Evolutionary conservation across 1,140 invertebrate genomes (phyloP), one percentile per base, ranked within the genome.

Genomic region (Dryas iulia): DNA sequence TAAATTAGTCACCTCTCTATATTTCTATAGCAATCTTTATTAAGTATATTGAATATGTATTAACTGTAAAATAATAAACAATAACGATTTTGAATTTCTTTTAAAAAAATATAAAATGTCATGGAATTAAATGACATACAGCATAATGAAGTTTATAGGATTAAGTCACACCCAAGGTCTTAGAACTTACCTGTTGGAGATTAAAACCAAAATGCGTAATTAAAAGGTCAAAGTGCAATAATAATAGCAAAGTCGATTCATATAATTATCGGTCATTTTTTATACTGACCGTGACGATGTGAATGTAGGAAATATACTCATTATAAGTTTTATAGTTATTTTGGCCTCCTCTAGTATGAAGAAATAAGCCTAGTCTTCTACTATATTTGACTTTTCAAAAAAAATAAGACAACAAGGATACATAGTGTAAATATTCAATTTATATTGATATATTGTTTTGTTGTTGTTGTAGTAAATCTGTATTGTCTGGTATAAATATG

Each of bases 141-240:
- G 35, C 35, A 18, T 18, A n/a, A 18, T 39, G 6, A 39, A 14
- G 1, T 18, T 18, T 39, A 47, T 21, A 18, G 39, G 39, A 18
- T 21, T 47, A 18, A 47, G 6, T 0, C 8, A 47, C 1, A 10
- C 14, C 2, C 39, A 47, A 47, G 18, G 39, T 21, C 2, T 47
- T 21, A 47, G 7, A 47, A 47, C 7, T 21, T 1, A 18, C 14
- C 6, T 8, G 26, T 7, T 18, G 7, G 3, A 21, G 35, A 21
- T 47, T 18, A 18, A 47, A 18, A 47, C 6, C 7, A 47, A 47
- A 47, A 47, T 47, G 7, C 10, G 35, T 39, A 47, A 47, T 31
- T 58, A 28, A 58, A 58, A 58, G 57, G 57, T 58, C 28, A 24
- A 14, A 30, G 25, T 28, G 56, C 26, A 58, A 58, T 58, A 21